Evolutionary conservation across 2,888 invertebrate species (phyloP), one percentile per base, ranked within the genome.

Genomic region (Drosophila nr. medialis): DNA sequence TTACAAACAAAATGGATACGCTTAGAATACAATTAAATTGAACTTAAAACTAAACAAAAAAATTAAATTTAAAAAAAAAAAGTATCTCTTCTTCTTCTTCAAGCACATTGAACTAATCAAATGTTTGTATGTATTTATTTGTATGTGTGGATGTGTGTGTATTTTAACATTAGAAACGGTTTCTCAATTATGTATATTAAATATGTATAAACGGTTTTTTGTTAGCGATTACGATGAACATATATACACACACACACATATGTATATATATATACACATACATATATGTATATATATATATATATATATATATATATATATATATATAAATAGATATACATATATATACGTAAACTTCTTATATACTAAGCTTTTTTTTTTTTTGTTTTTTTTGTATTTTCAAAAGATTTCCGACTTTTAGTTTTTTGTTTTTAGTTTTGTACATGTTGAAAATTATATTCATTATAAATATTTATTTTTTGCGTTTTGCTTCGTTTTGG

Each of bases 21-120:
- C 80, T 84, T 85, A 82, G 61, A 79, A 72, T 84, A 86, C 86
- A 86, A 86, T 88, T 80, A 61, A 78, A 88, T 88, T 86, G 83
- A 86, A 88, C 80, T 77, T 83, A 83, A 75, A 84, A 85, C 77
- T 83, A 83, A 84, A 86, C 80, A 86, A 83, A 87, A 81, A 80
- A 81, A 64, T 70, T 54, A 69, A 73, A 63, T 59, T 64, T 56
- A 59, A 72, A 64, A 60, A 72, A 75, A 70, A 70, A 59, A 55
- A 49, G 60, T 36, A 24, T 55, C 13, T 53, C 49, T 13, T 53
- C 54, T 42, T 34, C 54, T 49, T 34, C 32, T 13, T 45, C 48
- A 66, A 66, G 65, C 40, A 65, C 64, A 83, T 83, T 85, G 59
- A 83, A 81, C 81, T 86, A 81, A 67, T 65, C 36, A 53, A 69